Percentiles rank a stretch among this genome's conserved stretches.
These are phyloP conservation scores for Austrofundulus limnaeus DNA, from an alignment of 2,113 vertebrate genomes.

Conservation along the genomic window DNA sequence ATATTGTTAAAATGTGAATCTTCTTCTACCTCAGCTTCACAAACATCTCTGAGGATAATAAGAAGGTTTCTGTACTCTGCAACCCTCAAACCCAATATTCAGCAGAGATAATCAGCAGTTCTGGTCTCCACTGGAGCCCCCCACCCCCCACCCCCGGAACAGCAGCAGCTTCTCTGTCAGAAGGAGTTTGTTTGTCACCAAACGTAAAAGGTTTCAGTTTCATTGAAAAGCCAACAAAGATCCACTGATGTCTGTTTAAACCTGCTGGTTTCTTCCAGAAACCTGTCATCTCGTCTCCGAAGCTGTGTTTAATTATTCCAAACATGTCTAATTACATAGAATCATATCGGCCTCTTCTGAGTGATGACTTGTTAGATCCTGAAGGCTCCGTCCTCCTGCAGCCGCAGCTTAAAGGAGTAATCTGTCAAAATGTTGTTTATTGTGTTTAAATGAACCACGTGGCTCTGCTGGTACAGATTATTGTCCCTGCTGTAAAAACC, in stretches of 20 bases:
- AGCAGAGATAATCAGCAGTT: slow-evolving; percentile 10
- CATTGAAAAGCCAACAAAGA: background rate
- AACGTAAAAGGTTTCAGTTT: slow-evolving; percentile 32
- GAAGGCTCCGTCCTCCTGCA: slow-evolving; percentile 4
- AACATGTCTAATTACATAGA: slow-evolving; percentile 41
- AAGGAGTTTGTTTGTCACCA: slow-evolving; percentile 13
- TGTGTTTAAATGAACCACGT: slow-evolving; percentile 5
- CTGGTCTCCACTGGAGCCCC: slow-evolving; percentile 10
- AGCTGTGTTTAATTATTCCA: slow-evolving; percentile 17
- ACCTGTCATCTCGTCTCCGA: slow-evolving; percentile 23
- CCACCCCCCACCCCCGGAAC: too few species aligned
- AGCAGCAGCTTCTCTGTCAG: background rate
- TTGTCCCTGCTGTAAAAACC: too few species aligned
- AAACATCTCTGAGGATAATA: slow-evolving; percentile 21
- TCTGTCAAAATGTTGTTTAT: slow-evolving; percentile 21
- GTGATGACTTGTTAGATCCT: slow-evolving; percentile 13
- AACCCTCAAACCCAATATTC: background rate
- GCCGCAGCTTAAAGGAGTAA: slow-evolving; percentile 12
- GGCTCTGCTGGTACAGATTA: too few species aligned
- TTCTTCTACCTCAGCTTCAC: background rate
- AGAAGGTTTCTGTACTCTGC: slow-evolving; percentile 13
- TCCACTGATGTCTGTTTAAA: slow-evolving; percentile 5
- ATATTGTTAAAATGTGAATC: slow-evolving; percentile 1
- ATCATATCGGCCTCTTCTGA: slow-evolving; percentile 24
- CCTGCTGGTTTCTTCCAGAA: slow-evolving; percentile 22